phyloP scores from a whole-genome alignment of 2,888 invertebrate species.

The Melolontha melolontha region DNA sequence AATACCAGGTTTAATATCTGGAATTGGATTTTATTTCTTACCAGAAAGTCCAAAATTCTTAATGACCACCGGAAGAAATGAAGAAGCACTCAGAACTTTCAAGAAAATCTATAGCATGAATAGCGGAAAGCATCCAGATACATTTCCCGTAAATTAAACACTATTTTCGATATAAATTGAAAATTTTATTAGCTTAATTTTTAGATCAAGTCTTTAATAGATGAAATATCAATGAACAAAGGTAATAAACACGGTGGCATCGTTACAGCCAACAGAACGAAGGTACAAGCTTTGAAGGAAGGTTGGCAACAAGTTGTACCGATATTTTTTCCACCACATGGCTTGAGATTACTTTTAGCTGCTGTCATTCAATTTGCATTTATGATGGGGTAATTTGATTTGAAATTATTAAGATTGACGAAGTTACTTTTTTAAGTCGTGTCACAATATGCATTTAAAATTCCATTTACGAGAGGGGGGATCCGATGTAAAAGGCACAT shows the following conservation, averaged over 20 bases:
- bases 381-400: slow-evolving; percentile 78
- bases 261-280: slow-evolving; percentile 49
- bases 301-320: slow-evolving; percentile 75
- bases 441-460: too few relatives aligned
- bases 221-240: neutral
- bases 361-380: slow-evolving; percentile 74
- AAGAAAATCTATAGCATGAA: slow-evolving; percentile 75
- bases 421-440: too few relatives aligned
- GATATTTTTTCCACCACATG: slow-evolving; percentile 74
- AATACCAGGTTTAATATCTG: slow-evolving; percentile 76
- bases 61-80: slow-evolving; percentile 75
- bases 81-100: slow-evolving; percentile 75
- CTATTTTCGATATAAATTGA: neutral
- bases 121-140: slow-evolving; percentile 71
- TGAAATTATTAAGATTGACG: slow-evolving; percentile 73
- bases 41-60: slow-evolving; percentile 86
- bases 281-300: slow-evolving; percentile 68
- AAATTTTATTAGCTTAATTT: slow-evolving; percentile 16
- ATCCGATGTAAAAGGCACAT: too few relatives aligned
- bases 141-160: slow-evolving; percentile 73
- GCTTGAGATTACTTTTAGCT: slow-evolving; percentile 72
- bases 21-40: slow-evolving; percentile 70
- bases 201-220: too few relatives aligned
- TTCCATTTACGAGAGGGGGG: too few relatives aligned
- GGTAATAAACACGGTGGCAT: neutral